Conservation (phyloP, 2,888 invertebrate species). For the Arctia plantaginis region DNA sequence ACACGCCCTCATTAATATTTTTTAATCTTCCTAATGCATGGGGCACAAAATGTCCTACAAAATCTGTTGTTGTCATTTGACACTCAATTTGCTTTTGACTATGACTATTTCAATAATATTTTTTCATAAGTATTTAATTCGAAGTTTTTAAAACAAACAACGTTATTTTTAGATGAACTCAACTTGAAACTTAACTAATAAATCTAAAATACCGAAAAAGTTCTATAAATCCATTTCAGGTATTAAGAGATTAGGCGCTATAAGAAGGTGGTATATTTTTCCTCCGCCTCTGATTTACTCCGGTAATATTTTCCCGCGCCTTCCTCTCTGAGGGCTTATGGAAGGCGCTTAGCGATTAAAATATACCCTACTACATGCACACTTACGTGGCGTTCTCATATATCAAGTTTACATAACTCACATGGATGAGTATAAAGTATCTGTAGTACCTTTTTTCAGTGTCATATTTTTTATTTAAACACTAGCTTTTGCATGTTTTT, state of each 20-base stretch:
- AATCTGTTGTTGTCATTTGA: too few relatives aligned
- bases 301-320: slow-evolving; percentile 1
- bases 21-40: too few relatives aligned
- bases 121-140: not conserved
- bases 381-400: not conserved
- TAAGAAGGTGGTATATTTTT: slow-evolving; percentile 9
- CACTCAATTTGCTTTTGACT: not conserved
- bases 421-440: not conserved
- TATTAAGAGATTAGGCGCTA: slow-evolving; percentile 14
- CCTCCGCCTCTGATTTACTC: slow-evolving; percentile 6
- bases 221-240: slow-evolving; percentile 7
- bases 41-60: too few relatives aligned
- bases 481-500: too few relatives aligned
- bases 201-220: not conserved
- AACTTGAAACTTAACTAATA: not conserved
- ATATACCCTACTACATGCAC: not conserved
- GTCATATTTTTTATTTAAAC: not conserved
- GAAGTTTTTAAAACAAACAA: not conserved
- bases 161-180: not conserved
- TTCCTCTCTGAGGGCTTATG: slow-evolving; percentile 6
- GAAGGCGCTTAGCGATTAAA: not conserved
- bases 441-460: not conserved
- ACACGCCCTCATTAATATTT: too few relatives aligned
- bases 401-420: not conserved
- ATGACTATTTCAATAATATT: not conserved